Base-by-base conservation (phyloP, 1,140 invertebrate species). In the Anastrepha obliqua region DNA sequence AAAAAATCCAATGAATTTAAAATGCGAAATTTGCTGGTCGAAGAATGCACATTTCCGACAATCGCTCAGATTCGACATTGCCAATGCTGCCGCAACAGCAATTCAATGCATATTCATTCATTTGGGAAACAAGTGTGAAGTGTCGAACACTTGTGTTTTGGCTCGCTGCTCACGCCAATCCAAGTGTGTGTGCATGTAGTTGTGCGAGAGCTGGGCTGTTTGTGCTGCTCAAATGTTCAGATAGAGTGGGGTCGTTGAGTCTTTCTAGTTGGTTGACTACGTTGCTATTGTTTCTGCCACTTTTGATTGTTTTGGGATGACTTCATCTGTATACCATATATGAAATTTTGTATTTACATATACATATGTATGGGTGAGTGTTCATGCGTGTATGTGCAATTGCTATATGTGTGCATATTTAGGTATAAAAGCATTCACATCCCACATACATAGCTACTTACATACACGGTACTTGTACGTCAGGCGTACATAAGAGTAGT, bases 51-150 rank as follows among this genome's bases (percentile, higher is more conserved):
- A 17, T 6, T 74, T 29, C 42, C 6, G 44, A 44, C 39, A 44
- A 81, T 81, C 47, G 3, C n/a, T 44, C 47, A 13, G n/a, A 39
- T 3, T 81, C 47, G 74, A 20, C 15, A 20, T 11, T 81, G 17
- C 47, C 74, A 78, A 1, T 78, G 70, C 17, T 81, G 74, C 44
- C 74, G 20, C 47, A 81, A 81, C n/a, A 51, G 29, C 70, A 47
- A 47, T 20, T 20, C 47, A 55, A 74, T 74, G 67, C 51, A 51
- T 51, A 81, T 58, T 55, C 51, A 29, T 55, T 81, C 44, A 55
- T 81, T 51, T 81, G 74, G 44, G 47, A 81, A 81, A 29, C 74
- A 81, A 81, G 47, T 81, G 67, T 74, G 67, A 74, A 81, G 17
- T 58, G 47, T 20, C 47, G 51, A 81, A 58, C 74, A 29, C 74